phyloP scores from a whole-genome alignment of 1,140 invertebrate species.

The Myzus persicae region DNA sequence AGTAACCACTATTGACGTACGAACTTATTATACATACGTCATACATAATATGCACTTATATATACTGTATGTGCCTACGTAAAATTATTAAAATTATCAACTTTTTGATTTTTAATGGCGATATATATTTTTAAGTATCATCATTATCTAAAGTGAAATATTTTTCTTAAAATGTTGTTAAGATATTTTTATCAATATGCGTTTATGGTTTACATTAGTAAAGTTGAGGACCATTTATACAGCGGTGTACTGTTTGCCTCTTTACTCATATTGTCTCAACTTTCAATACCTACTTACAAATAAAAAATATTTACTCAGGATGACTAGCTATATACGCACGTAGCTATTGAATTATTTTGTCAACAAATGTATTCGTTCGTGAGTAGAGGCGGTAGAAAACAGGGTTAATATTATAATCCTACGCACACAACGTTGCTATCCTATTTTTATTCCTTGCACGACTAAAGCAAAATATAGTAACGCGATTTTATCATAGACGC shows the following conservation, averaged over 20 bases:
- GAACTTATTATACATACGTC: no score
- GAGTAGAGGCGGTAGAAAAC: background rate
- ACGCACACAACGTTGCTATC: background rate
- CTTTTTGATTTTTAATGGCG: background rate
- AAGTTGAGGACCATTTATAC: background rate
- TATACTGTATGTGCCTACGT: no score
- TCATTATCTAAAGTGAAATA: background rate
- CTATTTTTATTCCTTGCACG: background rate
- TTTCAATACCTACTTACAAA: background rate
- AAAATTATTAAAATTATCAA: background rate
- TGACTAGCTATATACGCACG: background rate
- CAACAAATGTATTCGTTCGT: background rate
- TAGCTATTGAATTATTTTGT: background rate
- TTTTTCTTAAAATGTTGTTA: no score
- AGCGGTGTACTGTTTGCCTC: background rate
- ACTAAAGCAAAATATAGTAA: background rate
- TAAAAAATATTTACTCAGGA: background rate
- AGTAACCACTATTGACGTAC: no score
- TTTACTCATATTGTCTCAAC: background rate
- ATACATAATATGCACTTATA: no score
- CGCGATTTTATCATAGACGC: no score
- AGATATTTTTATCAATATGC: background rate
- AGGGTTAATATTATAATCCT: background rate
- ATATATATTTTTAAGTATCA: background rate
- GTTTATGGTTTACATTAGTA: background rate